phyloP scores from a whole-genome alignment of 2,888 invertebrate species.

The Eupithecia tripunctaria region DNA sequence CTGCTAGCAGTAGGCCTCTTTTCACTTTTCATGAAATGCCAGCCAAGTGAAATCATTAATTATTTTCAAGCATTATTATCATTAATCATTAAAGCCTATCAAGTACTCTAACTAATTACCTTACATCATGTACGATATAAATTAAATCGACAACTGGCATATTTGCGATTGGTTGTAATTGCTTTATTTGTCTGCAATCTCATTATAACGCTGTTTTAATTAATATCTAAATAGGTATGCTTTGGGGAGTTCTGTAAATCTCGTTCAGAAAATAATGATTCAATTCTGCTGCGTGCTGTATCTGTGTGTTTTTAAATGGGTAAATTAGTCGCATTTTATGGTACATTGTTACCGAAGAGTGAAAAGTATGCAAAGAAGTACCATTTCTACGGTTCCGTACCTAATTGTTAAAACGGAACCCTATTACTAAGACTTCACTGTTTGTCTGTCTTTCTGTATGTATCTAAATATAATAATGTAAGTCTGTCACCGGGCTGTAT shows the following conservation, averaged over 20 bases:
- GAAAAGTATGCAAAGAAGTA: too few species aligned
- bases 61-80: neutral
- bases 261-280: conserved; percentile 61
- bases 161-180: conserved; percentile 60
- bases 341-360: too few species aligned
- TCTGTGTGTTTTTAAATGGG: neutral
- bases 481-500: too few species aligned
- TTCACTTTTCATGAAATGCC: too few species aligned
- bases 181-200: conserved; percentile 58
- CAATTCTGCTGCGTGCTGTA: conserved; percentile 41
- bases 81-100: conserved; percentile 11
- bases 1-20: too few species aligned
- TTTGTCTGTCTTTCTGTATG: too few species aligned
- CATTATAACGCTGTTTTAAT: conserved; percentile 63
- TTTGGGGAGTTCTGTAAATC: conserved; percentile 45
- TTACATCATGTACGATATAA: conserved; percentile 45
- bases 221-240: conserved; percentile 63
- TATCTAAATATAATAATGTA: too few species aligned
- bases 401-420: too few species aligned
- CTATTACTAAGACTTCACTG: too few species aligned
- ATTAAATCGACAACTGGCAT: conserved; percentile 51
- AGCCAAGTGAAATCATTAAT: neutral
- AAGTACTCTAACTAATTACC: conserved; percentile 34
- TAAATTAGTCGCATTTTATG: too few species aligned
- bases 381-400: too few species aligned